These are phyloP conservation scores for Chaenogobius annularis DNA, from an alignment of 2,113 vertebrate genomes.

Conservation along the genomic window DNA sequence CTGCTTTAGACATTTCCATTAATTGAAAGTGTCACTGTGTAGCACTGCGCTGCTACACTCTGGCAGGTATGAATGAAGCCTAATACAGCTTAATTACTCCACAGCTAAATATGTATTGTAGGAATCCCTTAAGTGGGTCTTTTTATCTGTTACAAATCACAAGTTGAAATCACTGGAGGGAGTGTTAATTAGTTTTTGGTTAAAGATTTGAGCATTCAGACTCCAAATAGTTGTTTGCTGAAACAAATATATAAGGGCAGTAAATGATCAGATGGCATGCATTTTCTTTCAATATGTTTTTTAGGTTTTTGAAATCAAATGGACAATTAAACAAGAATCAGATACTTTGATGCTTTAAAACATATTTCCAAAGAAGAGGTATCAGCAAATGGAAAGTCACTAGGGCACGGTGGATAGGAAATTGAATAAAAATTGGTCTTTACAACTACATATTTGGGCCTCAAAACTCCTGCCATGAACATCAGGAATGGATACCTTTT, in stretches of 20 bases:
- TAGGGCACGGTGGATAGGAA: too few relatives aligned
- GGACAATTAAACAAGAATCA: neutral
- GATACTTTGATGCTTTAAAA: neutral
- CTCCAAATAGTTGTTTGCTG: slow-evolving; percentile 44
- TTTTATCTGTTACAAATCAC: slow-evolving; percentile 71
- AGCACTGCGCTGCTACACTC: slow-evolving; percentile 70
- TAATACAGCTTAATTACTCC: slow-evolving; percentile 75
- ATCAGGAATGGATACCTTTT: too few relatives aligned
- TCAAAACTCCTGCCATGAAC: too few relatives aligned
- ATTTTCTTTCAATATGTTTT: slow-evolving; percentile 42
- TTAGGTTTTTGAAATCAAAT: slow-evolving; percentile 33
- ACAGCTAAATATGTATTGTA: slow-evolving; percentile 68
- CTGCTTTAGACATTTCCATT: slow-evolving; percentile 72
- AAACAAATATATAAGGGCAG: slow-evolving; percentile 44
- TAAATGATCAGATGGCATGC: slow-evolving; percentile 52
- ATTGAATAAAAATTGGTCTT: too few relatives aligned
- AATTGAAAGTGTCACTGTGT: slow-evolving; percentile 75
- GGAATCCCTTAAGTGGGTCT: slow-evolving; percentile 52
- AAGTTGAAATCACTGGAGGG: slow-evolving; percentile 67
- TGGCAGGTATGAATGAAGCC: slow-evolving; percentile 78
- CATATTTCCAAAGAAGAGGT: neutral
- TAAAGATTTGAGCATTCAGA: slow-evolving; percentile 52
- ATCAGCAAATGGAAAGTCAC: neutral
- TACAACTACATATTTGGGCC: too few relatives aligned
- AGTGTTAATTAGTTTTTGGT: slow-evolving; percentile 62